phyloP scores from a whole-genome alignment of 2,888 invertebrate genomes.

The Hydriomena furcata region DNA sequence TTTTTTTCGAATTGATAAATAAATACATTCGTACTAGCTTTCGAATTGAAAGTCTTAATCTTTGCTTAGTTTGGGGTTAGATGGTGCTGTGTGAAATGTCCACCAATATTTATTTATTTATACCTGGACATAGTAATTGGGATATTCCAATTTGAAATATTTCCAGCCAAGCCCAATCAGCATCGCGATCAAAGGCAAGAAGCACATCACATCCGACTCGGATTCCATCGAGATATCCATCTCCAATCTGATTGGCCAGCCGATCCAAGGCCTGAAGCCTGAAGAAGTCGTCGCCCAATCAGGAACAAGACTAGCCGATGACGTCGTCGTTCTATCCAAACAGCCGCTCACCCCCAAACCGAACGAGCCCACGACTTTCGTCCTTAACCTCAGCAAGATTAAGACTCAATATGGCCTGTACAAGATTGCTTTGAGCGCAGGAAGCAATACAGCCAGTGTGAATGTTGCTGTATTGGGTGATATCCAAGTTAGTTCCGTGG shows the following conservation, averaged over 20 bases:
- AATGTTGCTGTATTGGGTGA: constrained; percentile 89
- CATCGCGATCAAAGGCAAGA: constrained; percentile 90
- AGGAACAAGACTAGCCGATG: constrained; percentile 88
- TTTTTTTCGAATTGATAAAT: no score
- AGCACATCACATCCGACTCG: constrained; percentile 89
- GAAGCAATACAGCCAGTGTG: constrained; percentile 83
- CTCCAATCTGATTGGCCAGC: constrained; percentile 89
- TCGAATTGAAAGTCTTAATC: no score
- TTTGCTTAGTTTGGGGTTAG: no score
- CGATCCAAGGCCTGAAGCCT: constrained; percentile 84
- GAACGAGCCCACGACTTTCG: constrained; percentile 87
- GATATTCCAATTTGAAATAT: background rate
- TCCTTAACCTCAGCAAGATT: constrained; percentile 89
- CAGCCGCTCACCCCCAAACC: constrained; percentile 81
- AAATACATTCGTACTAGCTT: no score
- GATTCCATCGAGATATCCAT: constrained; percentile 89
- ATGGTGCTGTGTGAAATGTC: no score
- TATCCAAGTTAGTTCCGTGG: constrained; percentile 89
- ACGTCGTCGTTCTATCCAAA: constrained; percentile 89
- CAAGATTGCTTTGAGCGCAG: constrained; percentile 89
- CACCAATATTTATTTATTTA: no score
- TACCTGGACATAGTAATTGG: no score
- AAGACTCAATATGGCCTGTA: constrained; percentile 94
- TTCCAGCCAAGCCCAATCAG: constrained; percentile 91
- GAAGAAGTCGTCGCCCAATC: constrained; percentile 89